Percentiles rank a stretch among this genome's conserved stretches.
phyloP scores from a whole-genome alignment of 92 coral and sea anemone species.

The Pocillopora meandrina region DNA sequence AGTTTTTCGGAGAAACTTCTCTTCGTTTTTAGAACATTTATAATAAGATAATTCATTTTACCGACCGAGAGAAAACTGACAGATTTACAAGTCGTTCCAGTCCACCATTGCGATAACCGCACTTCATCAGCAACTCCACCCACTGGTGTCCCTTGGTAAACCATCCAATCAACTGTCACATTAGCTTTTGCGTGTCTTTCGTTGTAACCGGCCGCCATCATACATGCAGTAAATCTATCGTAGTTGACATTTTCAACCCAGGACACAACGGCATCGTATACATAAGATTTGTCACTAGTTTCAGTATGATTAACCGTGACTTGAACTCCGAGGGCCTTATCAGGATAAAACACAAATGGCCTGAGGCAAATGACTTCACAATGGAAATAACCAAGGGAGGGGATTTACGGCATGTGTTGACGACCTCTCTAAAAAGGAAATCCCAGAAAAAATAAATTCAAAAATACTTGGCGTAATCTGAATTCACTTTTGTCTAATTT shows the following conservation, averaged over 20 bases:
- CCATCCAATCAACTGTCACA: conserved; percentile 21
- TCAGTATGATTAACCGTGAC: conserved; percentile 31
- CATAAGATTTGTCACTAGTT: too few relatives aligned
- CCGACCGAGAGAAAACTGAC: conserved; percentile 51
- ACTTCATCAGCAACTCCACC: conserved; percentile 60
- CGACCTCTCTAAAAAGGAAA: neutral
- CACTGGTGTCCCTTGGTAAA: conserved; percentile 21
- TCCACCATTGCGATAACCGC: neutral
- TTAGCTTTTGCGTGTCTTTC: neutral
- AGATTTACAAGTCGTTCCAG: conserved; percentile 52
- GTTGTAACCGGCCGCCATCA: conserved; percentile 47
- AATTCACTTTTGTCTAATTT: too few relatives aligned
- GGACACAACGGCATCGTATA: too few relatives aligned
- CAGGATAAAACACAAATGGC: conserved; percentile 67
- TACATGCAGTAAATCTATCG: conserved; percentile 44
- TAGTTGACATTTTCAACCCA: too few relatives aligned
- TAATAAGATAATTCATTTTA: neutral
- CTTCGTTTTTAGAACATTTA: too few relatives aligned
- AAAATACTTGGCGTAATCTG: neutral
- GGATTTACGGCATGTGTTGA: neutral
- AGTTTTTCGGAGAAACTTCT: too few relatives aligned
- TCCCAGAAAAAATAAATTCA: neutral
- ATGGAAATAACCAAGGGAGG: neutral
- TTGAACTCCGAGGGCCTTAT: conserved; percentile 69
- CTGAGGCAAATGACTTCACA: conserved; percentile 40